A percentile compares a stretch with the other conserved stretches of the same genome.
Conservation (phyloP, 2,888 invertebrate genomes). For the Tinea pellionella region DNA sequence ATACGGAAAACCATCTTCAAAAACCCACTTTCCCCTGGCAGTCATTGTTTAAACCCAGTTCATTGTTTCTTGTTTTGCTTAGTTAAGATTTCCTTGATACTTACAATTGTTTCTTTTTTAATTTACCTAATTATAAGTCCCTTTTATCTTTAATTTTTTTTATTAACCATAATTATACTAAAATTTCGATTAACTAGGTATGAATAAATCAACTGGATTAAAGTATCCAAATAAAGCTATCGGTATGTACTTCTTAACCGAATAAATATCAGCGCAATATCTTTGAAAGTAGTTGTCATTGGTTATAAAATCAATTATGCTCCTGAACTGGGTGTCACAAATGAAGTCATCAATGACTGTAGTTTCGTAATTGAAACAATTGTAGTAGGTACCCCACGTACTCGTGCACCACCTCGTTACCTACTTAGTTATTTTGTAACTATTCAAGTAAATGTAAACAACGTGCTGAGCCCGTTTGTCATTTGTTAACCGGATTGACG, state of each 20-base stretch:
- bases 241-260: background rate
- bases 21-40: background rate
- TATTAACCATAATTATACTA: no score
- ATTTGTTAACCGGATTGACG: slow-evolving; percentile 6
- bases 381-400: slow-evolving; percentile 3
- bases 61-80: background rate
- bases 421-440: slow-evolving; percentile 7
- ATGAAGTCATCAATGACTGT: background rate
- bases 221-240: no score
- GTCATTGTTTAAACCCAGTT: background rate
- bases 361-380: background rate
- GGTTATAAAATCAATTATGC: background rate
- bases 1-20: background rate
- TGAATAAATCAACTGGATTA: no score
- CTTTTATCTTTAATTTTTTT: no score
- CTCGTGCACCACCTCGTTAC: background rate
- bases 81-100: no score
- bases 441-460: slow-evolving; percentile 1
- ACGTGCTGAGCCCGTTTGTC: slow-evolving; percentile 5
- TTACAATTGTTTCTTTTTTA: no score
- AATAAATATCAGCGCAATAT: background rate
- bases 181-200: no score
- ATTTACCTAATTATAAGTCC: no score
- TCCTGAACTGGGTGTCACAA: slow-evolving; percentile 1
- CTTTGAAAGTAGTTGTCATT: background rate